Evolutionary conservation across 1,140 invertebrate genomes (phyloP).

Genomic region (Zaprionus ornatus): DNA sequence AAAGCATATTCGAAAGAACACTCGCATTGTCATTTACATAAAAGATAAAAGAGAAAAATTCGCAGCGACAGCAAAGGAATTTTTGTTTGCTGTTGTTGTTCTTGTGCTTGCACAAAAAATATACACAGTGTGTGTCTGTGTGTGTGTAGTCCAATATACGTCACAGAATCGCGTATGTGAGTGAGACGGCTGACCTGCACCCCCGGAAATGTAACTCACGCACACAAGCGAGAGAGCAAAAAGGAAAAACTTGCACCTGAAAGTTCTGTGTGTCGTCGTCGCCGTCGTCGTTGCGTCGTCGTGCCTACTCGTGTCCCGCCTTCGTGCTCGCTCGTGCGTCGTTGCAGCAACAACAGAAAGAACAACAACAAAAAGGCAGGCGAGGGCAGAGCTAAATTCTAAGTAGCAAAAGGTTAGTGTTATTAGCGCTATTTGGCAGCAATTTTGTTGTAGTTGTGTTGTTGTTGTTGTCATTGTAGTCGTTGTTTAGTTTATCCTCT

Average conservation of each 20-base stretch:
- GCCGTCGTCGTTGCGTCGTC: slow-evolving; percentile 34
- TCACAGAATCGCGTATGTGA: slow-evolving; percentile 59
- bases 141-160: slow-evolving; percentile 57
- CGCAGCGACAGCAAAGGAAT: slow-evolving; percentile 50
- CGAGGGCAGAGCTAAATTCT: slow-evolving; percentile 42
- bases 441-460: slow-evolving; percentile 14
- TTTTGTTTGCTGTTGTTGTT: slow-evolving; percentile 51
- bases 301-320: slow-evolving; percentile 31
- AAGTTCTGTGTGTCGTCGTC: slow-evolving; percentile 61
- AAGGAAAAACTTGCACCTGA: slow-evolving; percentile 78
- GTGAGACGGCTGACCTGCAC: slow-evolving; percentile 58
- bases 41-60: slow-evolving; percentile 29
- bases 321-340: slow-evolving; percentile 53
- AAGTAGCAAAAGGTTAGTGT: slow-evolving; percentile 72
- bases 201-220: slow-evolving; percentile 76
- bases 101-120: slow-evolving; percentile 37
- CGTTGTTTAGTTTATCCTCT: not conserved
- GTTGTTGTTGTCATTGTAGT: not conserved
- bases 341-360: slow-evolving; percentile 32
- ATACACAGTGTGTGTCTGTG: slow-evolving; percentile 50
- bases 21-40: slow-evolving; percentile 52
- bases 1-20: slow-evolving; percentile 25
- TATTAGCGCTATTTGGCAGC: slow-evolving; percentile 40
- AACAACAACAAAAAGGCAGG: not conserved
- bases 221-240: slow-evolving; percentile 46